These are phyloP conservation scores for Cebus imitator DNA, from an alignment of 2,113 vertebrate species.

Conservation along the genomic window DNA sequence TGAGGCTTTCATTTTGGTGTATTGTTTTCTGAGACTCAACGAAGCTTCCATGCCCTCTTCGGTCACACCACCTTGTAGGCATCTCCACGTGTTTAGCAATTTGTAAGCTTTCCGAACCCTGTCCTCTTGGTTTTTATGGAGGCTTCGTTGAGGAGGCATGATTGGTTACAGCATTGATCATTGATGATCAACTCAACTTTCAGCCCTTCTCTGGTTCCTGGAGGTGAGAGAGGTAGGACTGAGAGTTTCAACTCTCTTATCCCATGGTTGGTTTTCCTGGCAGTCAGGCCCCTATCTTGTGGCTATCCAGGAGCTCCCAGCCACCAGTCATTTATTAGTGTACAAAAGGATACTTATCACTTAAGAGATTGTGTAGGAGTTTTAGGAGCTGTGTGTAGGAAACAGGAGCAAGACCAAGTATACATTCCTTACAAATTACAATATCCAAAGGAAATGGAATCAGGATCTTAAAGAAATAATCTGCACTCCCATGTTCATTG, in stretches of 20 bases:
- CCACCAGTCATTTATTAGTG: not conserved
- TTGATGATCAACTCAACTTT: not conserved
- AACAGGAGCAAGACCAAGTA: not conserved
- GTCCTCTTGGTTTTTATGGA: not conserved
- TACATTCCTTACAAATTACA: not conserved
- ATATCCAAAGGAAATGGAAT: not conserved
- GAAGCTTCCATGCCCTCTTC: not conserved
- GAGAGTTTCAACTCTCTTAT: not conserved
- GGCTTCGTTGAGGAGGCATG: not conserved
- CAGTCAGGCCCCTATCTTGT: not conserved
- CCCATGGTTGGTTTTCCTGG: not conserved
- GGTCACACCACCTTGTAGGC: not conserved
- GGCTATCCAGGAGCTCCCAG: not conserved
- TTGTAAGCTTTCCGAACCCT: not conserved
- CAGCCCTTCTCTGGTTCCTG: not conserved
- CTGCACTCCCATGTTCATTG: not conserved
- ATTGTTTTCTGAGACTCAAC: not conserved
- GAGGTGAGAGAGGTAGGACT: not conserved
- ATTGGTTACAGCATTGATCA: not conserved
- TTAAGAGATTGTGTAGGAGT: not conserved
- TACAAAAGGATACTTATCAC: not conserved
- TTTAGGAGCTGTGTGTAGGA: not conserved
- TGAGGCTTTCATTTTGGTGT: not conserved
- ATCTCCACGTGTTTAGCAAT: not conserved
- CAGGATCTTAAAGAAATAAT: not conserved